Evolutionary conservation across 2,113 vertebrate species (phyloP).

Genomic region (western clawed frog (Xenopus tropicalis)): UCB_Xtro_10.0 CM004444.2:115893001-115893500

Average conservation of each 20-base stretch:
- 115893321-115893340: slow-evolving; percentile 47
- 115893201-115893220: slow-evolving; percentile 79
- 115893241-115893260: slow-evolving; percentile 75
- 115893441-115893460: too few relatives aligned
- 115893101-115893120: slow-evolving; percentile 86
- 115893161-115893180: slow-evolving; percentile 73
- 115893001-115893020: slow-evolving; percentile 59
- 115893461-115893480: too few relatives aligned
- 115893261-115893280: slow-evolving; percentile 90
- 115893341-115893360: too few relatives aligned
- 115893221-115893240: slow-evolving; percentile 74
- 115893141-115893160: slow-evolving; percentile 85
- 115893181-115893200: slow-evolving; percentile 68
- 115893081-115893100: not conserved
- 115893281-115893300: slow-evolving; percentile 89
- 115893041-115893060: slow-evolving; percentile 47
- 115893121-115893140: slow-evolving; percentile 82
- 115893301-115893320: slow-evolving; percentile 88
- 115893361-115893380: too few relatives aligned
- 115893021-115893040: slow-evolving; percentile 57
- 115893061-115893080: slow-evolving; percentile 5
- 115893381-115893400: too few relatives aligned
- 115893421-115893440: too few relatives aligned
- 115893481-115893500: too few relatives aligned
- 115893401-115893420: too few relatives aligned